Evolutionary conservation across 2,888 invertebrate genomes (phyloP), one percentile per base, ranked within the genome.

Genomic region (Tethea ocularis): DNA sequence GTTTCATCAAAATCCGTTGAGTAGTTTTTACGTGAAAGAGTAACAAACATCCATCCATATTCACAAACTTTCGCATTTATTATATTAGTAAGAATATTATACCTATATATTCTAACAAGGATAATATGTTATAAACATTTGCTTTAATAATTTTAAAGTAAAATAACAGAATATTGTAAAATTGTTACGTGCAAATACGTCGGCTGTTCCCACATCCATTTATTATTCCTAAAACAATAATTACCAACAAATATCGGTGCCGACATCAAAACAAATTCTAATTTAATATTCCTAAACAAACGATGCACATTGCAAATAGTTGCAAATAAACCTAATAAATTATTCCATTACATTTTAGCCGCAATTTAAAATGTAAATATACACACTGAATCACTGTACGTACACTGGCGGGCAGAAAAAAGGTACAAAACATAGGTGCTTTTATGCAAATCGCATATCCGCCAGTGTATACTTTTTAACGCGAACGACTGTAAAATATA

Each of bases 361-460:
- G 55, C 64, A 75, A 75, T 75, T 75, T 71, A 69, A 61, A 63
- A 70, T 75, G 70, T 67, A 75, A 76, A 74, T 73, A 61, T 57
- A 62, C 63, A 62, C 64, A 62, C 10, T 46, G 46, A 46, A 46
- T 46, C 46, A 46, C 46, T 46, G 46, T 62, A 58, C 56, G 64
- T 68, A 52, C 57, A 68, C 60, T 41, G 59, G 59, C 57, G 57
- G 22, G 52, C 60, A 41, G 56, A 57, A 64, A 67, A 63, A 62
- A 26, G 52, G 57, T 51, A 36, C 56, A 54, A 53, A 52, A 17
- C 46, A 29, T 46, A 5, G 7, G 46, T 41, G 60, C 55, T 60
- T 63, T 68, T 62, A 79, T 75, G 72, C 63, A 73, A 77, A 78
- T 75, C 69, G 54, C 51, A 52, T 51, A 61, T 29, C 52, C 51